phyloP scores from a whole-genome alignment of 2,113 vertebrate genomes.

The Bothrops jararaca region DNA sequence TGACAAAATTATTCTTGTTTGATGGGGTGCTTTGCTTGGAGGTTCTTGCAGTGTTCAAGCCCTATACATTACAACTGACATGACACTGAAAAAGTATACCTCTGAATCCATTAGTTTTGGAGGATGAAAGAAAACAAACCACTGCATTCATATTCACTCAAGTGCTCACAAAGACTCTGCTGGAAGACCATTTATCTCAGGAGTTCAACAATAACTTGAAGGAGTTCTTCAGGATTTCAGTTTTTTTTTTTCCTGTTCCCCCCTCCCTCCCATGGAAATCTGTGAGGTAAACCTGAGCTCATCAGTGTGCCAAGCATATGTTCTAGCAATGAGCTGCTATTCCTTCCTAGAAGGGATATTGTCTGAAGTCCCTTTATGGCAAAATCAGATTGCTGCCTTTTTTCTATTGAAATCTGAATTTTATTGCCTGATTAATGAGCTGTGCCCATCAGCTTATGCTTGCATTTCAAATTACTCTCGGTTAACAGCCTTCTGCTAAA shows the following conservation, averaged over 20 bases:
- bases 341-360: conserved; percentile 1
- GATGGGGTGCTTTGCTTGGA: background rate
- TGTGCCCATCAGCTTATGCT: conserved; percentile 6
- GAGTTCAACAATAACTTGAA: background rate
- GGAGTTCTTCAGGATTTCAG: background rate
- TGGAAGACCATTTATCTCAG: background rate
- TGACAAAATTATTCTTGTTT: background rate
- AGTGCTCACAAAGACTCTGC: background rate
- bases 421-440: conserved; percentile 36
- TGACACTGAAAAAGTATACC: background rate
- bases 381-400: background rate
- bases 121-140: background rate
- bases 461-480: background rate
- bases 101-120: background rate
- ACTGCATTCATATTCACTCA: background rate
- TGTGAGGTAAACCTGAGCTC: background rate
- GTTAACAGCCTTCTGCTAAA: conserved; percentile 10
- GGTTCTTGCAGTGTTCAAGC: background rate
- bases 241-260: background rate
- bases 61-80: background rate
- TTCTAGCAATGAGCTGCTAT: background rate
- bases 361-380: background rate
- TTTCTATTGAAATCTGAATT: conserved; percentile 13
- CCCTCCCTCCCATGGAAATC: background rate
- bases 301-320: background rate